These are phyloP conservation scores for Semicossyphus pulcher DNA, from an alignment of 2,113 vertebrate species.

Conservation along the genomic window DNA sequence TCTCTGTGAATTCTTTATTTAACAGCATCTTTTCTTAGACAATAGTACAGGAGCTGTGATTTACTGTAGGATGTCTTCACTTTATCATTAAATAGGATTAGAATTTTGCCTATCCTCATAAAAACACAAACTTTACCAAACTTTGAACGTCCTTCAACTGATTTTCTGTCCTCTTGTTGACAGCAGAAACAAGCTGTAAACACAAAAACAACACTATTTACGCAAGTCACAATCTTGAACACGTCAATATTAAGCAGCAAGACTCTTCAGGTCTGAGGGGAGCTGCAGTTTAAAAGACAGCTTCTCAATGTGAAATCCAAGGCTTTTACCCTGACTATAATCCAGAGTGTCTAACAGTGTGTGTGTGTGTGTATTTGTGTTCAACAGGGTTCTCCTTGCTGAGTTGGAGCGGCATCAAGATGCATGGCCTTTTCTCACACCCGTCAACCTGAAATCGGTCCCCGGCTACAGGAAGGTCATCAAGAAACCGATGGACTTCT, in stretches of 20 bases:
- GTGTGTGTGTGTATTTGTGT: conserved; percentile 44
- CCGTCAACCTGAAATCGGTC: conserved; percentile 98
- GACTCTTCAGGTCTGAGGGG: too few relatives aligned
- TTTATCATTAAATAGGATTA: background rate
- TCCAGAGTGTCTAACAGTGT: conserved; percentile 14
- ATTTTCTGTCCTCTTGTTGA: background rate
- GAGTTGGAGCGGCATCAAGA: conserved; percentile 98
- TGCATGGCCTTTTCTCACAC: conserved; percentile 98
- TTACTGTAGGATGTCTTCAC: background rate
- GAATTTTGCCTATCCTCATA: background rate
- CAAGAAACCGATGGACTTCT: conserved; percentile 99
- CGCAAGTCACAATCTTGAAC: too few relatives aligned
- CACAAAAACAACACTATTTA: background rate
- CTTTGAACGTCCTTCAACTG: background rate
- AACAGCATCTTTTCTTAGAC: background rate
- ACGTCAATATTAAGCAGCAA: too few relatives aligned
- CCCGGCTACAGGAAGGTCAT: conserved; percentile 99
- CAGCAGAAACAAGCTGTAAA: conserved; percentile 1
- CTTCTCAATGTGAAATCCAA: background rate
- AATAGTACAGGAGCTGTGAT: background rate
- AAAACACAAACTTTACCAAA: background rate
- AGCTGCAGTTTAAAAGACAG: too few relatives aligned
- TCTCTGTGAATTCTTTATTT: conserved; percentile 13
- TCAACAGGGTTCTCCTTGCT: conserved; percentile 90
- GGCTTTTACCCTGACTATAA: background rate